Evolutionary conservation across 2,797 vertebrate species (phyloP).

Genomic region (Sebastes miniatus): DNA sequence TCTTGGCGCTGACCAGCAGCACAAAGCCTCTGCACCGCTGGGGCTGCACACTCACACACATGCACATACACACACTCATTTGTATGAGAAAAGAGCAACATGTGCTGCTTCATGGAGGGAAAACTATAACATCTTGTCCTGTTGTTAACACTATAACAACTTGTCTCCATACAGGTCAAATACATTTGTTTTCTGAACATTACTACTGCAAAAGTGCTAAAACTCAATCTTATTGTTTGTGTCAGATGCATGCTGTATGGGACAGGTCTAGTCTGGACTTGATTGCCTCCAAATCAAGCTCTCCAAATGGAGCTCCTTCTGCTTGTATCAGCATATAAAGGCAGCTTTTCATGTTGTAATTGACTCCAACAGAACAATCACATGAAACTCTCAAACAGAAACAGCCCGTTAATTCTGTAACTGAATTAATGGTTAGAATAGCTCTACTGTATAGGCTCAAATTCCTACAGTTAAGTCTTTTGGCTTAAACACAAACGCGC

Average conservation of each 20-base stretch:
- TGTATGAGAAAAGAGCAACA: constrained; percentile 42
- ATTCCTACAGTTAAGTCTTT: constrained; percentile 62
- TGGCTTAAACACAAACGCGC: constrained; percentile 45
- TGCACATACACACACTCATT: constrained; percentile 32
- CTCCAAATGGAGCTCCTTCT: not conserved
- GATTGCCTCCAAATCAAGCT: not conserved
- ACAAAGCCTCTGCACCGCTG: constrained; percentile 65
- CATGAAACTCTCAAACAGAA: constrained; percentile 18
- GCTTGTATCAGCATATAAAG: not conserved
- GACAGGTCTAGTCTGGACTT: not conserved
- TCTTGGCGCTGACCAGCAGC: constrained; percentile 47
- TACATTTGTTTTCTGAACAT: not conserved
- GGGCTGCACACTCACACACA: constrained; percentile 20
- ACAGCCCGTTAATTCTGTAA: constrained; percentile 22
- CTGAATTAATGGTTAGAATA: constrained; percentile 17
- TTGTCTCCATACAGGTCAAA: not conserved
- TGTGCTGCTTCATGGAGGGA: constrained; percentile 53
- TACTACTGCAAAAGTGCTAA: not conserved
- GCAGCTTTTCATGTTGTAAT: not conserved
- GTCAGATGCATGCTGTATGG: not conserved
- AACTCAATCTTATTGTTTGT: not conserved
- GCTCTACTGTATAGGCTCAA: constrained; percentile 13
- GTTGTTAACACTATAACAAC: not conserved
- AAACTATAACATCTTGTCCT: constrained; percentile 10
- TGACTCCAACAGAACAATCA: constrained; percentile 20